Evolutionary conservation across 1,140 invertebrate genomes (phyloP), one percentile per base, ranked within the genome.

Genomic region (Lepeophtheirus salmonis): DNA sequence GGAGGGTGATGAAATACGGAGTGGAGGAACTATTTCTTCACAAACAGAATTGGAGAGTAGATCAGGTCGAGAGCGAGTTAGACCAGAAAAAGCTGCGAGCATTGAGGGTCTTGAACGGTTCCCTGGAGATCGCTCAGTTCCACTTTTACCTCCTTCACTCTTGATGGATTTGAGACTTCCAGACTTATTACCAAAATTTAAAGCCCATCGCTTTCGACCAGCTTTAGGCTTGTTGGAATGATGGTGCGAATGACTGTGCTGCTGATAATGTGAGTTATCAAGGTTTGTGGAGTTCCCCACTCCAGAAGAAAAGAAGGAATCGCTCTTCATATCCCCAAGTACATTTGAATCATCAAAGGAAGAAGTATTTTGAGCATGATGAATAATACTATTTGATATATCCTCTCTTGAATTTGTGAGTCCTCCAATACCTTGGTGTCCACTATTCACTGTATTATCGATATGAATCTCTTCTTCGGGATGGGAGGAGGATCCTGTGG

Each of bases 381-480:
- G 30, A 41, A 41, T 41, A n/a, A n/a, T n/a, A 41, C 30, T 41
- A n/a, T n/a, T 41, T 10, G 30, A 41, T 41, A 41, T 41, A 41
- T 41, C 30, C 30, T 41, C 30, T 10, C 30, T 6, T 10, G 30
- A 41, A 41, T 41, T 41, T n/a, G 30, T 41, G 30, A 41, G 30
- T 10, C 30, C 30, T 41, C 30, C 30, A n/a, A 41, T 41, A n/a
- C 30, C 30, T 41, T 41, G 30, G 56, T 17, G 18, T 50, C 56
- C 20, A 60, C 57, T 24, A 56, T 56, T 21, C 21, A 53, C 21
- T 58, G 16, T 16, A 57, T 20, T 52, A 10, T 20, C 50, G 13
- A 14, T 20, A 12, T 20, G 18, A 12, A 56, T 56, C 17, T 55
- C 62, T 22, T 64, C 64, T 24, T 63, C 51, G 41, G 62, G 61